phyloP scores from a whole-genome alignment of 2,888 invertebrate species.

The Sicus ferrugineus region DNA sequence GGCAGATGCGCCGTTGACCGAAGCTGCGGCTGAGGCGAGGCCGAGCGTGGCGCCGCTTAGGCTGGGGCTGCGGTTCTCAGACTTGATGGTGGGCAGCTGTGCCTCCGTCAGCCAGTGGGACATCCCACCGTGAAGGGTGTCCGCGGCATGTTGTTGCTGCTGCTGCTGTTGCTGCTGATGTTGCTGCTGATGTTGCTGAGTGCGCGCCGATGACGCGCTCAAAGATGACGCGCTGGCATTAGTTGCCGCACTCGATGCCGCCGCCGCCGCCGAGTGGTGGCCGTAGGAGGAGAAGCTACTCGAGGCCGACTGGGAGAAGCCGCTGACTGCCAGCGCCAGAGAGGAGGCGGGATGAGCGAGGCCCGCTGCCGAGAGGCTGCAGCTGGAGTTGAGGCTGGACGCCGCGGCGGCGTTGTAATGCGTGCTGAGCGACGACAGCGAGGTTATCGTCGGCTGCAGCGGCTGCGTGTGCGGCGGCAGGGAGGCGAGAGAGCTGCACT shows the following conservation, averaged over 20 bases:
- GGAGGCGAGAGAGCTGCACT: slow-evolving; percentile 57
- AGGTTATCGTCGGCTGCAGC: slow-evolving; percentile 56
- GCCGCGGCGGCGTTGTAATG: slow-evolving; percentile 46
- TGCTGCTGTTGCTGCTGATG: slow-evolving; percentile 45
- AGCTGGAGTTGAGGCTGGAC: slow-evolving; percentile 45
- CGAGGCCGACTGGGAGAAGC: slow-evolving; percentile 53
- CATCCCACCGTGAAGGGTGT: slow-evolving; percentile 50
- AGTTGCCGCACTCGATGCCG: slow-evolving; percentile 36
- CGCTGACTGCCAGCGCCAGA: slow-evolving; percentile 44
- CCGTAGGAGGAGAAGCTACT: slow-evolving; percentile 59
- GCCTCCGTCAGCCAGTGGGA: slow-evolving; percentile 60
- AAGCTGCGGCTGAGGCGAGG: slow-evolving; percentile 8
- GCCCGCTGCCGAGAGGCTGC: slow-evolving; percentile 39
- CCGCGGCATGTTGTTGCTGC: slow-evolving; percentile 41
- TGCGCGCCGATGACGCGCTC: slow-evolving; percentile 8
- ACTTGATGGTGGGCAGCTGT: slow-evolving; percentile 70
- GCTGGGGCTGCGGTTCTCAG: slow-evolving; percentile 77
- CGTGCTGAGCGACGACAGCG: slow-evolving; percentile 49
- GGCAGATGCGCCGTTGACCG: slow-evolving; percentile 12
- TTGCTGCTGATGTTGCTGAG: slow-evolving; percentile 40
- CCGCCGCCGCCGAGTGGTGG: slow-evolving; percentile 26
- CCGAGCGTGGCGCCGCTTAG: slow-evolving; percentile 67
- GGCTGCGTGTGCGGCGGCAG: slow-evolving; percentile 60
- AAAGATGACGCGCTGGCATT: slow-evolving; percentile 24
- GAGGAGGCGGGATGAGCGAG: slow-evolving; percentile 40